Conservation (phyloP, 2,888 invertebrate species). For the Oscheius myriophilus region DNA sequence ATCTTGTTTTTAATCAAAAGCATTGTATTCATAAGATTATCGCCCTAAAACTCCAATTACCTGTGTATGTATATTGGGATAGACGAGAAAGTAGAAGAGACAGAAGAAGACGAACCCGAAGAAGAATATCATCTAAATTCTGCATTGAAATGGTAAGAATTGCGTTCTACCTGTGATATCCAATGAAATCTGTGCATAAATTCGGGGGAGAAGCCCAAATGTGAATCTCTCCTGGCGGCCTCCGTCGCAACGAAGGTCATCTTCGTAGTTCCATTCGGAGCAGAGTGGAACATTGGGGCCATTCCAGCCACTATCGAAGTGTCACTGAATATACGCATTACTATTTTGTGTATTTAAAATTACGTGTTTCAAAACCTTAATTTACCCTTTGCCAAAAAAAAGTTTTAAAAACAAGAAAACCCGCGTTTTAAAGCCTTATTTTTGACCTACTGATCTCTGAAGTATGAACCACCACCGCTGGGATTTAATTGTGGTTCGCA, state of each 20-base stretch:
- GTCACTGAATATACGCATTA: slow-evolving; percentile 49
- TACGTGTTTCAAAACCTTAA: too few relatives aligned
- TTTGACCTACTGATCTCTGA: too few relatives aligned
- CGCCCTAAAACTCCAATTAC: too few relatives aligned
- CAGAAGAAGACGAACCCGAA: slow-evolving; percentile 68
- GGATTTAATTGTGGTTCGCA: too few relatives aligned
- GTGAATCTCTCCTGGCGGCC: neutral
- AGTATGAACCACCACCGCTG: neutral
- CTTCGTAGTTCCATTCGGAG: slow-evolving; percentile 15
- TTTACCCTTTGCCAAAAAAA: too few relatives aligned
- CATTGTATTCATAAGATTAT: too few relatives aligned
- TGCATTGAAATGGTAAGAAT: neutral
- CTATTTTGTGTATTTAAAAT: neutral
- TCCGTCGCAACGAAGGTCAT: neutral
- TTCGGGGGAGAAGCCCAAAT: slow-evolving; percentile 50
- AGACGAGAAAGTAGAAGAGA: slow-evolving; percentile 68
- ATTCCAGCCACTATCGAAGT: slow-evolving; percentile 65
- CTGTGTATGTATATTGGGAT: slow-evolving; percentile 64
- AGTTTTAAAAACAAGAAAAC: too few relatives aligned
- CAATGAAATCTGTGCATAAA: slow-evolving; percentile 68
- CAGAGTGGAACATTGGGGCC: slow-evolving; percentile 49
- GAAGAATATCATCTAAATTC: slow-evolving; percentile 66
- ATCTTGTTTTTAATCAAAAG: too few relatives aligned
- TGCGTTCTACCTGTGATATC: slow-evolving; percentile 61
- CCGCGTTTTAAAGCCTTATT: too few relatives aligned